These are phyloP conservation scores for Varecia variegata DNA, from an alignment of 2,797 vertebrate species.

Conservation along the genomic window DNA sequence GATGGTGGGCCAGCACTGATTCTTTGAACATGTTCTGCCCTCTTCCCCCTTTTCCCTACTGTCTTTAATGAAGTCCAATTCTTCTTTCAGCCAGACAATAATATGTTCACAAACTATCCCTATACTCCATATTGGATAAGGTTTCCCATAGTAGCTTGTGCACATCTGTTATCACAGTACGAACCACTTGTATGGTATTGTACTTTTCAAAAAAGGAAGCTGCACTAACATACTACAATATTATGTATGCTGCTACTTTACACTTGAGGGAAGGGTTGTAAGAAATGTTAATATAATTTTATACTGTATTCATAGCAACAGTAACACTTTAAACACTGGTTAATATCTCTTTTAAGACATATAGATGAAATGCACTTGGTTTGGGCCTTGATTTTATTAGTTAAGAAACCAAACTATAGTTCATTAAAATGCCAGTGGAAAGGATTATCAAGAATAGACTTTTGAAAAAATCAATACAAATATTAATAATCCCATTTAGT, in stretches of 20 bases:
- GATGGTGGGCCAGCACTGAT: background rate
- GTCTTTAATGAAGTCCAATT: constrained; percentile 28
- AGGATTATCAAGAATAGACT: background rate
- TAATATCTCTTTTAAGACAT: background rate
- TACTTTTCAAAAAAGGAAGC: constrained; percentile 37
- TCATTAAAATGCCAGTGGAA: constrained; percentile 12
- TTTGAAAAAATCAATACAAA: background rate
- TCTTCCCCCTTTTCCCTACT: background rate
- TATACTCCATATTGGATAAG: background rate
- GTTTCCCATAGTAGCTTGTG: background rate
- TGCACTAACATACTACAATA: background rate
- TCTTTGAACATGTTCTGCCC: background rate
- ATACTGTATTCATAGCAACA: background rate
- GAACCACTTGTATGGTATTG: background rate
- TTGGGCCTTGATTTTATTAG: background rate
- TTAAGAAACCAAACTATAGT: background rate
- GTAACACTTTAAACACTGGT: background rate
- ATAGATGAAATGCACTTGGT: background rate
- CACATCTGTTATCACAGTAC: background rate
- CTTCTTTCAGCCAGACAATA: constrained; percentile 29
- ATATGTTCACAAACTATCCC: background rate
- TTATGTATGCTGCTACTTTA: background rate
- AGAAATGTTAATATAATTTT: constrained; percentile 25
- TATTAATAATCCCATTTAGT: background rate
- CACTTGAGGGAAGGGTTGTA: background rate